Evolutionary conservation across 2,888 invertebrate species (phyloP).

Genomic region (Clostera curtula): DNA sequence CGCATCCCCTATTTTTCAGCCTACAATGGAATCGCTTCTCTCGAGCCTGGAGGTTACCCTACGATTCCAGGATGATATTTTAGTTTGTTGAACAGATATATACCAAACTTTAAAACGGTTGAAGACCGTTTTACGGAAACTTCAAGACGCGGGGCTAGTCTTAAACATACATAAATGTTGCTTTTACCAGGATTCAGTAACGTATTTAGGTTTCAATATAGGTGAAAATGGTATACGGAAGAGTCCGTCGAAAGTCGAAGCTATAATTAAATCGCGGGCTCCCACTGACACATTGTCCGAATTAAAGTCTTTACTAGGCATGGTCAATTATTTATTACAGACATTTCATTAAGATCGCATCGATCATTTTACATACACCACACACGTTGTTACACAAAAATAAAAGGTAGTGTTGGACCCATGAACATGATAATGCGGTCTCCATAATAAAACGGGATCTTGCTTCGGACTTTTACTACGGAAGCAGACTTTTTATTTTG

Average conservation of each 20-base stretch:
- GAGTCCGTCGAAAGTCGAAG: conserved; percentile 7
- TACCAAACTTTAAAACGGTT: too few species aligned
- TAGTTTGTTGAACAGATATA: conserved; percentile 1
- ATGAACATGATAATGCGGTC: conserved; percentile 2
- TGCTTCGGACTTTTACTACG: conserved; percentile 3
- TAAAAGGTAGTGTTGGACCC: conserved; percentile 10
- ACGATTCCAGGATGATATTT: conserved; percentile 7
- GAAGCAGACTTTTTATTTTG: too few species aligned
- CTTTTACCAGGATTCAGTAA: conserved; percentile 7
- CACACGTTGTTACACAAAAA: conserved; percentile 12
- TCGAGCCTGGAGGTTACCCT: conserved; percentile 4
- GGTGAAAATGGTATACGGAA: conserved; percentile 8
- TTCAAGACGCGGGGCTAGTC: conserved; percentile 6
- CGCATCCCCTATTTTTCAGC: conserved; percentile 11
- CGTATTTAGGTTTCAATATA: conserved; percentile 10
- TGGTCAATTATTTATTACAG: conserved; percentile 15
- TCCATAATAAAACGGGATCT: conserved; percentile 3
- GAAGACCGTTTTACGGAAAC: conserved; percentile 1
- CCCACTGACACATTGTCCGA: conserved; percentile 8
- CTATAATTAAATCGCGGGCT: conserved; percentile 7
- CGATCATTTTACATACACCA: conserved; percentile 8
- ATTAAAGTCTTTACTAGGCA: conserved; percentile 13
- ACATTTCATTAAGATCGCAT: conserved; percentile 10
- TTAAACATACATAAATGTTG: conserved; percentile 11
- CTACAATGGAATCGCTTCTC: conserved; percentile 5